phyloP scores from a whole-genome alignment of 2,797 vertebrate species.

The Myiothlypis coronata region DNA sequence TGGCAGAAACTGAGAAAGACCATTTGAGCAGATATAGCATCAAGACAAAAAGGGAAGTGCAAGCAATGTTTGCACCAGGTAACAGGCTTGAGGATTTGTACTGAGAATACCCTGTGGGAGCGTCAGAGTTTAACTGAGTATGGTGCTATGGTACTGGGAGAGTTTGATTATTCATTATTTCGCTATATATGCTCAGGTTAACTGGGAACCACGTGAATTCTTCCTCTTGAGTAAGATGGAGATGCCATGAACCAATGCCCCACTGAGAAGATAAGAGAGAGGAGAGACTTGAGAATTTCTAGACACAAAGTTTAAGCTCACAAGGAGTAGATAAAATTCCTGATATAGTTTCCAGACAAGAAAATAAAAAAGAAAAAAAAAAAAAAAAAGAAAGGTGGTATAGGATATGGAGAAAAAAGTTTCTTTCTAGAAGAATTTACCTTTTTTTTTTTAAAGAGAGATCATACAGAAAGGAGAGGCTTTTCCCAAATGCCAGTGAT shows the following conservation, averaged over 20 bases:
- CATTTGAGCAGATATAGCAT: neutral
- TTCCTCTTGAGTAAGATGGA: neutral
- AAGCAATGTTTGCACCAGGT: neutral
- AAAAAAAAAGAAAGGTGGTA: too few relatives aligned
- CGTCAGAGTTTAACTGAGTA: neutral
- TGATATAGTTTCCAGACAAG: neutral
- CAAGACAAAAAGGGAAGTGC: neutral
- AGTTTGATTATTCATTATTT: neutral
- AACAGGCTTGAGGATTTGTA: neutral
- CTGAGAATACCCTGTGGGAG: neutral
- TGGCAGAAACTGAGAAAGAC: neutral
- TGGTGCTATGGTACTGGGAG: neutral
- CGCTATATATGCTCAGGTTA: neutral
- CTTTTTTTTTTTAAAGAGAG: neutral
- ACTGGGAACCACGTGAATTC: neutral
- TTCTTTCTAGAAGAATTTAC: neutral
- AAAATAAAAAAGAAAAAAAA: neutral
- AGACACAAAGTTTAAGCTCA: neutral
- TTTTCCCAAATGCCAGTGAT: neutral
- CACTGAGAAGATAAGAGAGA: neutral
- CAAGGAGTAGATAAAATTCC: neutral
- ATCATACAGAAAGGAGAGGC: rapidly evolving
- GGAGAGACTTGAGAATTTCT: neutral
- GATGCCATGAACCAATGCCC: neutral
- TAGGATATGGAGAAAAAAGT: neutral